Conservation (phyloP, 2,888 invertebrate species). For the Apamea anceps region DNA sequence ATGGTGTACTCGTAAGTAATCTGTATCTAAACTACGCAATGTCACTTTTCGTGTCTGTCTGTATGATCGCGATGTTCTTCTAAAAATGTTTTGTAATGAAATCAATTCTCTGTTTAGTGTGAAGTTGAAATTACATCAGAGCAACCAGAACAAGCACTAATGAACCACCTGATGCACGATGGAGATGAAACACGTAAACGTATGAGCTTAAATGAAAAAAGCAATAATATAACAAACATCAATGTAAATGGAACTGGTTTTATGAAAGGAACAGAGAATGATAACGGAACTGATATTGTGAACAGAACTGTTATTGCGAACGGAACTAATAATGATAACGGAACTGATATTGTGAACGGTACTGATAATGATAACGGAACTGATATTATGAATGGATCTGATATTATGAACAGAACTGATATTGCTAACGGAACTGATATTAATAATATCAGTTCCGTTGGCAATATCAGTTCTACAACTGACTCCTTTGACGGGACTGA, state of each 20-base stretch:
- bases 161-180: not conserved
- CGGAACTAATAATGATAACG: not conserved
- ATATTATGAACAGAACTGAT: not conserved
- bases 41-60: not conserved
- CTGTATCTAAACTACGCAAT: not conserved
- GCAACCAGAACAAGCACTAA: not conserved
- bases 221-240: not conserved
- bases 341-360: not conserved
- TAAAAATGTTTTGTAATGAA: not conserved
- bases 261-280: not conserved
- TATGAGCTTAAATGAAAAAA: not conserved
- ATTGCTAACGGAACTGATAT: not conserved
- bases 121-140: not conserved
- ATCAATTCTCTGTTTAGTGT: constrained; percentile 28
- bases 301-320: not conserved
- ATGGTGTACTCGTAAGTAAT: constrained; percentile 37
- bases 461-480: no score
- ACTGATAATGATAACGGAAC: not conserved
- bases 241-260: constrained; percentile 1
- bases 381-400: not conserved
- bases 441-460: no score
- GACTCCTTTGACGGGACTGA: not conserved
- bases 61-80: not conserved
- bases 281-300: not conserved
- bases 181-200: constrained; percentile 16